A percentile compares a stretch with the other conserved stretches of the same genome.
Conservation (phyloP, 2,888 invertebrate genomes). For the Lathronympha strigana region DNA sequence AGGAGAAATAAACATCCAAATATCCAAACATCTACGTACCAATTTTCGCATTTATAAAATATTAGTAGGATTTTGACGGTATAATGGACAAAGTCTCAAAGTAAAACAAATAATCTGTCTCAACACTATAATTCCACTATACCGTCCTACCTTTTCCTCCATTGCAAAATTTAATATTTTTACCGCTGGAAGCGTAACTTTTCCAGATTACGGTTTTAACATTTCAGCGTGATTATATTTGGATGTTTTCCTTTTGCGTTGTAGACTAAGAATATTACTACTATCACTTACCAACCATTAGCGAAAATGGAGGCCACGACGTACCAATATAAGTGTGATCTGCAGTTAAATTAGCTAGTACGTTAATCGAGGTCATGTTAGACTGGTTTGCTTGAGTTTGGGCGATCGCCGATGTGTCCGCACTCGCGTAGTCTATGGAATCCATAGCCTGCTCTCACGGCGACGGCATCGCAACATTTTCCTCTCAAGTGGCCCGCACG, state of each 20-base stretch:
- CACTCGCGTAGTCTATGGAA: not conserved
- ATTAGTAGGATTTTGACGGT: too few relatives aligned
- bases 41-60: too few relatives aligned
- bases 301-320: not conserved
- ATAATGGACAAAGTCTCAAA: too few relatives aligned
- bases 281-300: not conserved
- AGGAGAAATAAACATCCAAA: too few relatives aligned
- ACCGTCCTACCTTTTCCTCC: slow-evolving; percentile 6
- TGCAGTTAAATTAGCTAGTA: not conserved
- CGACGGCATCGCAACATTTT: slow-evolving; percentile 16
- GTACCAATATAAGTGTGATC: not conserved
- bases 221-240: slow-evolving; percentile 23
- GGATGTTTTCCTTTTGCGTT: slow-evolving; percentile 15
- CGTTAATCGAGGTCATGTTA: not conserved
- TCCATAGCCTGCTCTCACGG: not conserved
- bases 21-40: too few relatives aligned
- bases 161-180: slow-evolving; percentile 9
- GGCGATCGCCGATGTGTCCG: not conserved
- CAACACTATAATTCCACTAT: not conserved
- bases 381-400: not conserved
- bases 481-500: slow-evolving; percentile 46
- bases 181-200: slow-evolving; percentile 2
- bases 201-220: slow-evolving; percentile 17
- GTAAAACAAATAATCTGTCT: too few relatives aligned
- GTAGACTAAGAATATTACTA: not conserved